These are phyloP conservation scores for Dipodomys spectabilis DNA, from an alignment of 2,113 vertebrate genomes.

Conservation along the genomic window DNA sequence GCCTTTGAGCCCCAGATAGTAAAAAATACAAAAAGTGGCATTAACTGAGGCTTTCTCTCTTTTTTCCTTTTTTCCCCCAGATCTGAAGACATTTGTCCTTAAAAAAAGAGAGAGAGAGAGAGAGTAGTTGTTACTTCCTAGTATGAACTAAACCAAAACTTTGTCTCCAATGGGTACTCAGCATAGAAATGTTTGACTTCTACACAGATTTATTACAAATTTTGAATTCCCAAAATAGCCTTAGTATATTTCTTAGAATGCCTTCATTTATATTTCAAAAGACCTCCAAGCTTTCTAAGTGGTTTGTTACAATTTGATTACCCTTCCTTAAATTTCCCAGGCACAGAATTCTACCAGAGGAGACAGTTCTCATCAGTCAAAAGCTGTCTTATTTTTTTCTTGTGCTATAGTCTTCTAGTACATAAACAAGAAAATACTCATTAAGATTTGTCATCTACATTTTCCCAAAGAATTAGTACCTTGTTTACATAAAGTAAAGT, in stretches of 20 bases:
- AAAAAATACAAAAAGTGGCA: background rate
- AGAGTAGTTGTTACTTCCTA: background rate
- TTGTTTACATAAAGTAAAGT: background rate
- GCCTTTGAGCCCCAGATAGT: background rate
- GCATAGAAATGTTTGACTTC: background rate
- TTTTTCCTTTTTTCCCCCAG: background rate
- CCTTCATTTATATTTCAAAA: slow-evolving; percentile 3
- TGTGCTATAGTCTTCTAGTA: background rate
- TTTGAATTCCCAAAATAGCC: background rate
- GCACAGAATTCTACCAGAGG: background rate
- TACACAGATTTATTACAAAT: background rate
- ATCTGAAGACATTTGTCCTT: slow-evolving; percentile 11
- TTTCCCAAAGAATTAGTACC: background rate
- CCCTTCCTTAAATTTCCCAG: background rate
- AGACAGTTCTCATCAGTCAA: background rate
- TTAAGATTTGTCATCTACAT: background rate
- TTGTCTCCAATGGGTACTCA: background rate
- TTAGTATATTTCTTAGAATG: background rate
- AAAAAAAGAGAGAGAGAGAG: background rate
- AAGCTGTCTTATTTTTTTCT: background rate
- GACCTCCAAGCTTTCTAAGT: background rate
- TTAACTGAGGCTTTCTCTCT: background rate
- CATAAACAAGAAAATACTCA: slow-evolving; percentile 1
- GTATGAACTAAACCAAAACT: slow-evolving; percentile 1
- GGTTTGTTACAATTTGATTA: slow-evolving; percentile 5